Evolutionary conservation across 2,113 vertebrate species (phyloP).

Genomic region (Microcebus murinus): DNA sequence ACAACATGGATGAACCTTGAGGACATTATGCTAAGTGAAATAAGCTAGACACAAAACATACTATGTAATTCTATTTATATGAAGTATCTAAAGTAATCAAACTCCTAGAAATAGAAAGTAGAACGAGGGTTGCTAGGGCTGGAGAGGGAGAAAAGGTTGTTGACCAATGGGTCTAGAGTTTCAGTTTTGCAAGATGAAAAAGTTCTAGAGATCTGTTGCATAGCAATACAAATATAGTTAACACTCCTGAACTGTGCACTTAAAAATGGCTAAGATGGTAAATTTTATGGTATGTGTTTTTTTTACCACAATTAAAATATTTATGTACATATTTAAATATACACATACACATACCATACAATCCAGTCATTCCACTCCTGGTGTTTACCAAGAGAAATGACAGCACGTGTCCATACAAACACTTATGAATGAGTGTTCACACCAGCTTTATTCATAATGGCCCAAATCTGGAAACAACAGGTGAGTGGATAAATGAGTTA

Average conservation of each 20-base stretch:
- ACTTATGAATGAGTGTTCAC: rapidly evolving
- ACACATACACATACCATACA: not conserved
- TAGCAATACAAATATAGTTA: not conserved
- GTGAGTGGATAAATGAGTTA: not conserved
- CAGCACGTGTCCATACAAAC: not conserved
- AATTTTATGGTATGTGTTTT: not conserved
- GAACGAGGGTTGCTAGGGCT: not conserved
- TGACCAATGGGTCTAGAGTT: not conserved
- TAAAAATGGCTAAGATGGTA: not conserved
- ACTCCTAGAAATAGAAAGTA: not conserved
- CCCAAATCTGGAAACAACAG: not conserved
- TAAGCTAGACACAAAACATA: not conserved
- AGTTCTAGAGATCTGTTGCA: not conserved
- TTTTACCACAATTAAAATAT: not conserved
- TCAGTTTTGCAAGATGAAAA: not conserved
- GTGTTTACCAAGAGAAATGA: not conserved
- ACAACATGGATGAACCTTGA: not conserved
- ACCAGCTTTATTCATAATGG: not conserved
- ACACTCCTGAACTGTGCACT: not conserved
- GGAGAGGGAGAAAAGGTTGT: not conserved
- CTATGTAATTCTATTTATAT: not conserved
- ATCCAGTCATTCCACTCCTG: not conserved
- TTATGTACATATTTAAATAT: not conserved
- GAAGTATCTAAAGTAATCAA: not conserved
- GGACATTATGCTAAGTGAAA: not conserved